These are phyloP conservation scores for Phorcus lineatus DNA, from an alignment of 2,888 invertebrate genomes.

Conservation along the genomic window DNA sequence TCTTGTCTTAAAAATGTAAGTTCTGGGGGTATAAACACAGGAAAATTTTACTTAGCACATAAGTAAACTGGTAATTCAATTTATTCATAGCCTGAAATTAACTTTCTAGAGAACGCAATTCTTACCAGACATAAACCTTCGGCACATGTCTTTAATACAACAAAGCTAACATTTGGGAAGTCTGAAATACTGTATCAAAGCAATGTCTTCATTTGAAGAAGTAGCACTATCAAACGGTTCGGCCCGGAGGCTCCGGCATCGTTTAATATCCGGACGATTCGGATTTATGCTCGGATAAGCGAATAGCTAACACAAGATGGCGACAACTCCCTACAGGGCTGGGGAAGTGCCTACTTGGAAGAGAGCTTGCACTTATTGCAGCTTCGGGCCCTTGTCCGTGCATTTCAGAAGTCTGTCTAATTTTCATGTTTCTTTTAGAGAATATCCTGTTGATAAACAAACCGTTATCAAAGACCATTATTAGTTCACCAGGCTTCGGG, in stretches of 20 bases:
- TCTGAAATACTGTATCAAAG: neutral
- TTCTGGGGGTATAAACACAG: no score
- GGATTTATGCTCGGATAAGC: constrained; percentile 6
- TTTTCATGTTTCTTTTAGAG: constrained; percentile 17
- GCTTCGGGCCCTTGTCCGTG: constrained; percentile 13
- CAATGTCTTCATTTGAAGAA: neutral
- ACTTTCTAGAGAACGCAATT: no score
- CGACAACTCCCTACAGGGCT: neutral
- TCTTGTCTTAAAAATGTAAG: no score
- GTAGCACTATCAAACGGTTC: constrained; percentile 14
- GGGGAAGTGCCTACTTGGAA: constrained; percentile 18
- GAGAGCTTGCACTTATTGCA: neutral
- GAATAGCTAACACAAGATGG: constrained; percentile 2
- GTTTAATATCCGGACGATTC: constrained; percentile 16
- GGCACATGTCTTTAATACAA: neutral
- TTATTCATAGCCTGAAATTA: no score
- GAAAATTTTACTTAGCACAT: no score
- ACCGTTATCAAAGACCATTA: constrained; percentile 6
- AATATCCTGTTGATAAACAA: constrained; percentile 16
- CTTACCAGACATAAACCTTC: no score
- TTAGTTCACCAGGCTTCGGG: constrained; percentile 2
- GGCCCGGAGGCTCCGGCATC: neutral
- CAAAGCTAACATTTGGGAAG: neutral
- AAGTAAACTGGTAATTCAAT: no score
- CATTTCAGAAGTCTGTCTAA: constrained; percentile 19